Conservation (phyloP, 2,888 invertebrate genomes). For the Acleris holmiana region DNA sequence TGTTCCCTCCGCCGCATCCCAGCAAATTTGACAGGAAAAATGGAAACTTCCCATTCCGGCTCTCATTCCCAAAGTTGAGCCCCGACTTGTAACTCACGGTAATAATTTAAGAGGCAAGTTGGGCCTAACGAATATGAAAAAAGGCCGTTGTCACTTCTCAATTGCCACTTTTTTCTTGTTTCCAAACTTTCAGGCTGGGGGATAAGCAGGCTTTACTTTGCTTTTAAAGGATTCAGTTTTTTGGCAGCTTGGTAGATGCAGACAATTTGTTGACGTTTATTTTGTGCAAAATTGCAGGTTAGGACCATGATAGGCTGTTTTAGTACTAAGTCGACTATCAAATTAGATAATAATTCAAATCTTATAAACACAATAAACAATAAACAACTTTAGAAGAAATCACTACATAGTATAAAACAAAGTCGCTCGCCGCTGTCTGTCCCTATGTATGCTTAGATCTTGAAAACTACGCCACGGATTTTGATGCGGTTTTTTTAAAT, state of each 20-base stretch:
- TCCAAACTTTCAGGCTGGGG: conserved; percentile 38
- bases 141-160: conserved; percentile 39
- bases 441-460: no score
- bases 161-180: conserved; percentile 42
- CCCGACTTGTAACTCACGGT: conserved; percentile 40
- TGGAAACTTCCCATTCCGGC: conserved; percentile 58
- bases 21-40: conserved; percentile 48
- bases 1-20: conserved; percentile 34
- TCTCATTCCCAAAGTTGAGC: conserved; percentile 30
- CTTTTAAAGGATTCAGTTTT: conserved; percentile 30
- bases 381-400: no score
- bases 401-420: no score
- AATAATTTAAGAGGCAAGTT: conserved; percentile 48
- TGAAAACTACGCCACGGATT: no score
- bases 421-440: no score
- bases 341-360: no score
- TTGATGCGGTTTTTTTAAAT: no score
- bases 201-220: conserved; percentile 42
- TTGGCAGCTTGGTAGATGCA: conserved; percentile 27
- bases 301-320: no score
- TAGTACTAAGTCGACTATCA: no score
- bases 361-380: no score
- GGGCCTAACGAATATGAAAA: conserved; percentile 44
- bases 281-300: background rate
- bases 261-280: conserved; percentile 32